phyloP scores from a whole-genome alignment of 2,113 vertebrate species.

The Brienomyrus longianalis region DNA sequence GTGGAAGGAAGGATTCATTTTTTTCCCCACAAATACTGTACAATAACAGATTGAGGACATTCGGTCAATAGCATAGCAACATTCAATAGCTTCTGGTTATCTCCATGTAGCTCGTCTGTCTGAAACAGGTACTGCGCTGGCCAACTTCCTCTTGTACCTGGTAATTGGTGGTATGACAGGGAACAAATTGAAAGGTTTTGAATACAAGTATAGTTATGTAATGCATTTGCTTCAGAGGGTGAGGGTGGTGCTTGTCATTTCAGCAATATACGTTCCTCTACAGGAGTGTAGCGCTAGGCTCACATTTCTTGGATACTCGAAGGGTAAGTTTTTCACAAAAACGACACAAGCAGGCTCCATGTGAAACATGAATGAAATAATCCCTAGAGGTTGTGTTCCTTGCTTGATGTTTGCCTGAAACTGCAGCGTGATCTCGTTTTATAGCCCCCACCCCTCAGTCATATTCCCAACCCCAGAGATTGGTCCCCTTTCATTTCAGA shows the following conservation, averaged over 20 bases:
- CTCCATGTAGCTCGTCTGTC: background rate
- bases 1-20: background rate
- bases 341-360: background rate
- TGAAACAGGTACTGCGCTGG: background rate
- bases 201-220: background rate
- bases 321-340: background rate
- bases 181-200: background rate
- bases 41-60: background rate
- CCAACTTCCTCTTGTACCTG: background rate
- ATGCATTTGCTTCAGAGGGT: background rate
- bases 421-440: background rate
- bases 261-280: background rate
- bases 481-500: conserved; percentile 61
- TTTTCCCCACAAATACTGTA: background rate
- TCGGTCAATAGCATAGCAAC: background rate
- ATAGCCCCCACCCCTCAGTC: background rate
- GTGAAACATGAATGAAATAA: background rate
- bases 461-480: background rate
- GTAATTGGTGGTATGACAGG: background rate
- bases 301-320: background rate
- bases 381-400: background rate
- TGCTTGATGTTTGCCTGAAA: background rate
- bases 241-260: background rate
- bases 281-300: background rate
- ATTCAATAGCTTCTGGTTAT: background rate